Conservation (phyloP, 92 coral and sea anemone genomes). For the Montipora capitata region DNA sequence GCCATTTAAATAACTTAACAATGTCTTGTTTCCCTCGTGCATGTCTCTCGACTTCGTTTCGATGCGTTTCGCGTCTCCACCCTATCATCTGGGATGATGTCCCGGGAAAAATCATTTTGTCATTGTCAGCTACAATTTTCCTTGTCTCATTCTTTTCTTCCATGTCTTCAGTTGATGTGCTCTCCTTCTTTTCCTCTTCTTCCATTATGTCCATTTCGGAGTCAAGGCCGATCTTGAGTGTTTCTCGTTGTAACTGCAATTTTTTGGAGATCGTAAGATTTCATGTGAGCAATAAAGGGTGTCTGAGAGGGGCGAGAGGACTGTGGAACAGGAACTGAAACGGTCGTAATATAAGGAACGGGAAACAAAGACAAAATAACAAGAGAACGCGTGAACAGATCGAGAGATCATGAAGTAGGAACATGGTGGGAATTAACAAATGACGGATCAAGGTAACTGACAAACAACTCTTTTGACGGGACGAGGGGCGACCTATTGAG, state of each 20-base stretch:
- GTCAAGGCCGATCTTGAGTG: conserved; percentile 70
- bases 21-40: conserved; percentile 70
- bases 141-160: conserved; percentile 23
- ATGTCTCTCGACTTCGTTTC: conserved; percentile 32
- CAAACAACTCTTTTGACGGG: too few relatives aligned
- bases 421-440: too few relatives aligned
- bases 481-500: too few relatives aligned
- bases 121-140: neutral
- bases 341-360: too few relatives aligned
- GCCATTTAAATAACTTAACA: conserved; percentile 83
- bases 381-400: too few relatives aligned
- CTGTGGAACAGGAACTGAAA: too few relatives aligned
- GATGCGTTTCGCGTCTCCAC: conserved; percentile 66
- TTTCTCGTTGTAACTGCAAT: conserved; percentile 60
- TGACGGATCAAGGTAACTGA: too few relatives aligned
- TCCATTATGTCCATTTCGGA: neutral
- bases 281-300: too few relatives aligned
- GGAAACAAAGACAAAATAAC: too few relatives aligned
- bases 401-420: too few relatives aligned
- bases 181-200: neutral
- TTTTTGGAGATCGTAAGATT: neutral
- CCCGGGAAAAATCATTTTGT: conserved; percentile 63
- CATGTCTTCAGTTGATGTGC: conserved; percentile 15
- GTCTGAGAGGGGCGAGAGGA: too few relatives aligned
- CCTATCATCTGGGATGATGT: conserved; percentile 86